Evolutionary conservation across 2,888 invertebrate genomes (phyloP).

Genomic region (Encarsia formosa): DNA sequence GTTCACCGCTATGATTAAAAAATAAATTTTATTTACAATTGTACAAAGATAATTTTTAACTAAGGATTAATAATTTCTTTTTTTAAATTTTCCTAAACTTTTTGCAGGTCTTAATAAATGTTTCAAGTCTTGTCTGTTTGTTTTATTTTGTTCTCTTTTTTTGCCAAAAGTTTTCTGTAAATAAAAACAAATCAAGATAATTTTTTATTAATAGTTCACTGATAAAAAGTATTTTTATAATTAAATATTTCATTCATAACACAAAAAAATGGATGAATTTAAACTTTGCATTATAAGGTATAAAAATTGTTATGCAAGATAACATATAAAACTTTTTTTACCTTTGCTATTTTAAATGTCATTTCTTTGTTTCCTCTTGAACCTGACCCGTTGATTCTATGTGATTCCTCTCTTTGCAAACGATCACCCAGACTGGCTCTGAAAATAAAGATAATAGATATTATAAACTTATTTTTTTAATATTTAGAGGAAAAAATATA

Average conservation of each 20-base stretch:
- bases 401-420: slow-evolving; percentile 59
- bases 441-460: slow-evolving; percentile 21
- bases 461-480: neutral
- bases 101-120: slow-evolving; percentile 59
- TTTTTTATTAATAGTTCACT: slow-evolving; percentile 1
- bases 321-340: slow-evolving; percentile 29
- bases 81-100: slow-evolving; percentile 40
- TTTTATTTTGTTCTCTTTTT: slow-evolving; percentile 29
- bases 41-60: slow-evolving; percentile 18
- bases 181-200: neutral
- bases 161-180: slow-evolving; percentile 28
- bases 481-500: neutral
- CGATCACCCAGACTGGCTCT: slow-evolving; percentile 73
- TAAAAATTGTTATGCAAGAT: neutral
- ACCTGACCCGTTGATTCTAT: slow-evolving; percentile 55
- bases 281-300: neutral
- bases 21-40: slow-evolving; percentile 30
- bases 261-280: no score
- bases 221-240: slow-evolving; percentile 2
- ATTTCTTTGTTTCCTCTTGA: slow-evolving; percentile 73
- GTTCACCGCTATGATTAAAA: slow-evolving; percentile 12
- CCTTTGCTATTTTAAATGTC: slow-evolving; percentile 67
- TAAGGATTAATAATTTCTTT: slow-evolving; percentile 2
- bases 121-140: slow-evolving; percentile 64
- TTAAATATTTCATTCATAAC: neutral